These are phyloP conservation scores for Penelope pileata DNA, from an alignment of 2,113 vertebrate species.

Conservation along the genomic window DNA sequence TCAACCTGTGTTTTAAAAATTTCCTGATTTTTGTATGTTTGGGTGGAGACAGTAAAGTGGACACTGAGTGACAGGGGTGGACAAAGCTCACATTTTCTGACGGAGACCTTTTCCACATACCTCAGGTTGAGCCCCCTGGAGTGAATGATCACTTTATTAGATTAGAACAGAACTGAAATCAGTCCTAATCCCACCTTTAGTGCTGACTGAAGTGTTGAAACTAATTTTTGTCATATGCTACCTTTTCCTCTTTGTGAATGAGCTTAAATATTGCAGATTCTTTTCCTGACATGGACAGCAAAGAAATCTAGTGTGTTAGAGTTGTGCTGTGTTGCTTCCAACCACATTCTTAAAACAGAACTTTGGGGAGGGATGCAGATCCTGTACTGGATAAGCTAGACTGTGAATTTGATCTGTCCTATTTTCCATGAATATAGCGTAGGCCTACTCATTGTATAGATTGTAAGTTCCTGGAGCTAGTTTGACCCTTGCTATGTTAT, in stretches of 20 bases:
- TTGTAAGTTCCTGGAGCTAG: not conserved
- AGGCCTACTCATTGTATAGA: not conserved
- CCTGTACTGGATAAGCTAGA: not conserved
- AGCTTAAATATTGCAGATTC: not conserved
- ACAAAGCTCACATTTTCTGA: not conserved
- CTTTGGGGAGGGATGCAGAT: not conserved
- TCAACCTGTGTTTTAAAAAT: not conserved
- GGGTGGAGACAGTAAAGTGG: not conserved
- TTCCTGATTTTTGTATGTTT: not conserved
- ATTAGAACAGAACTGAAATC: not conserved
- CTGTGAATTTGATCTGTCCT: not conserved
- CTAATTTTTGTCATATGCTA: not conserved
- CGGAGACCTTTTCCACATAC: rapidly evolving
- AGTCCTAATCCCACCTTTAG: not conserved
- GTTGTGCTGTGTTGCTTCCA: not conserved
- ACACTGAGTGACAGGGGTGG: not conserved
- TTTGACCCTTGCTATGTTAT: not conserved
- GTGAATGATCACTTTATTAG: rapidly evolving
- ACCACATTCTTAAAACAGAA: not conserved
- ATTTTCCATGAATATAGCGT: not conserved
- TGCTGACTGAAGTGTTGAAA: not conserved
- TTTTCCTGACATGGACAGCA: not conserved
- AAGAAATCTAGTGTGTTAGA: not conserved
- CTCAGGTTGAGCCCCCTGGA: not conserved
- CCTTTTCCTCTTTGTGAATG: not conserved